phyloP scores from a whole-genome alignment of 2,888 invertebrate species.

The Epirrita christyi region DNA sequence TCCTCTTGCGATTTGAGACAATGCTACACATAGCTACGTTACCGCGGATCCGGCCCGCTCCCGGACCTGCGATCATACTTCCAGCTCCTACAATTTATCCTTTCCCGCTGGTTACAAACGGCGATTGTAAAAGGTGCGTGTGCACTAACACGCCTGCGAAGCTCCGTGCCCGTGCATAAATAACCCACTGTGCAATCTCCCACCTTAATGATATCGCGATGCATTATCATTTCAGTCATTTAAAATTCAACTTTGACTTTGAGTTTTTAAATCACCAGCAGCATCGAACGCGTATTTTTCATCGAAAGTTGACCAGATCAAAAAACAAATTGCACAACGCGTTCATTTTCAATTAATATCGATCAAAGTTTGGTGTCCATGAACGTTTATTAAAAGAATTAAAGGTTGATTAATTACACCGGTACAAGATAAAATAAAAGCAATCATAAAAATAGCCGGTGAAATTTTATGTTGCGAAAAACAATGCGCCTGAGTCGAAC shows the following conservation, averaged over 20 bases:
- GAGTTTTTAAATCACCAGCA: slow-evolving; percentile 33
- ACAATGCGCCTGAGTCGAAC: slow-evolving; percentile 74
- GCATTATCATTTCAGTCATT: slow-evolving; percentile 62
- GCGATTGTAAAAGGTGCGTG: slow-evolving; percentile 2
- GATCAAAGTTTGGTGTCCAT: slow-evolving; percentile 40
- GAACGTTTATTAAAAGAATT: slow-evolving; percentile 47
- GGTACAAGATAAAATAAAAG: slow-evolving; percentile 56
- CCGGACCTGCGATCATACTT: no score
- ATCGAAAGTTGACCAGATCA: slow-evolving; percentile 33
- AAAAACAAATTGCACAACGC: slow-evolving; percentile 41
- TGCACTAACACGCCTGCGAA: slow-evolving; percentile 48
- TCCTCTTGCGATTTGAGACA: slow-evolving; percentile 66
- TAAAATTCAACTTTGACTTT: slow-evolving; percentile 48
- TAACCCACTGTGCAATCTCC: slow-evolving; percentile 64
- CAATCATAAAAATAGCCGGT: slow-evolving; percentile 66
- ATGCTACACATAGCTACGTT: slow-evolving; percentile 66
- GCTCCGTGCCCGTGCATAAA: slow-evolving; percentile 59
- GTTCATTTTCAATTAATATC: slow-evolving; percentile 51
- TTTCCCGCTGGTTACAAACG: slow-evolving; percentile 36
- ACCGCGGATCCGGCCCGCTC: slow-evolving; percentile 45
- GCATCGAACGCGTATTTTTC: slow-evolving; percentile 42
- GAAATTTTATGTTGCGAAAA: slow-evolving; percentile 71
- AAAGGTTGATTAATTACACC: slow-evolving; percentile 53
- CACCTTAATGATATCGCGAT: slow-evolving; percentile 69
- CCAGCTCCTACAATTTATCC: no score